These are phyloP conservation scores for Calosoma granatense DNA, from an alignment of 1,140 invertebrate genomes.

Conservation along the genomic window DNA sequence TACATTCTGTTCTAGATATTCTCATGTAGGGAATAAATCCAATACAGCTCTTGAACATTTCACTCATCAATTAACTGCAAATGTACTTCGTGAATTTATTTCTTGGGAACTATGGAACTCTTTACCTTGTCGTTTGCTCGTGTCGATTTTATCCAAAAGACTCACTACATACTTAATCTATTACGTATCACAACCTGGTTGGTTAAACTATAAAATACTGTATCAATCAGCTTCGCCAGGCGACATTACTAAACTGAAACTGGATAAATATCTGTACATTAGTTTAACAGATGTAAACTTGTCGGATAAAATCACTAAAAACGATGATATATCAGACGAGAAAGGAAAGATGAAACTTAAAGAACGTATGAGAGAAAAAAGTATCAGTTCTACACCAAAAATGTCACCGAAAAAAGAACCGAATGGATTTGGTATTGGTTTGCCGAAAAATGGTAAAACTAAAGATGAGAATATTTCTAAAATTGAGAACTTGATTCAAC, in stretches of 20 bases:
- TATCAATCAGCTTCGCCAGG: slow-evolving; percentile 16
- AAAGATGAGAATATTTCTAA: not conserved
- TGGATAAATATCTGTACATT: slow-evolving; percentile 16
- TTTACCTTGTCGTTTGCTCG: slow-evolving; percentile 48
- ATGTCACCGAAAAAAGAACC: not conserved
- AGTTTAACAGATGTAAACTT: slow-evolving; percentile 26
- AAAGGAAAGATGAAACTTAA: slow-evolving; percentile 13
- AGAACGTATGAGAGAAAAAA: slow-evolving; percentile 15
- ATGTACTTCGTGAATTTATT: slow-evolving; percentile 48
- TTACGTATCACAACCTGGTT: slow-evolving; percentile 37
- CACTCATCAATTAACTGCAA: slow-evolving; percentile 42
- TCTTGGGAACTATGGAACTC: slow-evolving; percentile 56
- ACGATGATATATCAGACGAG: too few species aligned
- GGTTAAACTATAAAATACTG: slow-evolving; percentile 41
- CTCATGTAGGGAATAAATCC: slow-evolving; percentile 37
- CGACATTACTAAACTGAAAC: slow-evolving; percentile 19
- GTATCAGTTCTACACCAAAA: not conserved
- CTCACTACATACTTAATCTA: slow-evolving; percentile 39
- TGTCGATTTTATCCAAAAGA: slow-evolving; percentile 48
- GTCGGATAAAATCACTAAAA: slow-evolving; percentile 32
- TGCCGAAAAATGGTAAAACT: not conserved
- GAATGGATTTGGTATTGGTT: not conserved
- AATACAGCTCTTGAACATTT: slow-evolving; percentile 42
- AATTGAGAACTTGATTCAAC: not conserved
- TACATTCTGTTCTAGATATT: slow-evolving; percentile 28